Evolutionary conservation across 2,888 invertebrate species (phyloP).

Genomic region (Callinectes sapidus): DNA sequence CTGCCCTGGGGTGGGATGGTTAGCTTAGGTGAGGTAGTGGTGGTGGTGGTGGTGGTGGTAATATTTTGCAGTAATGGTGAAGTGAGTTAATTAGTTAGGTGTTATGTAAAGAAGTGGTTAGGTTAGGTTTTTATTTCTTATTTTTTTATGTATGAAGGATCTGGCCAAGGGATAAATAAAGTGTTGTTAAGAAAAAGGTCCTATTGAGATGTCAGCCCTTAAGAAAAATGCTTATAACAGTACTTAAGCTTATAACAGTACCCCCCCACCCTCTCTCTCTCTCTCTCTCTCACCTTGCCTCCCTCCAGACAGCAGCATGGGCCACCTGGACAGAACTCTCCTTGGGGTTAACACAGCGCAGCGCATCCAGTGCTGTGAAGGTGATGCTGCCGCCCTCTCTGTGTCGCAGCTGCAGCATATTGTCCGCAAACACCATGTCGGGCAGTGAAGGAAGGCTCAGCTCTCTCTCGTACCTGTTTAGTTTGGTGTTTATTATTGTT

Average conservation of each 20-base stretch:
- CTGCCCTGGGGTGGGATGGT: conserved; percentile 44
- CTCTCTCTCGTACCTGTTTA: conserved; percentile 82
- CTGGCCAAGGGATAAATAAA: too few species aligned
- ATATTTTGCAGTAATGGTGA: not conserved
- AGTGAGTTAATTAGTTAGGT: too few species aligned
- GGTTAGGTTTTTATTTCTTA: too few species aligned
- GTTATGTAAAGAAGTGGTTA: too few species aligned
- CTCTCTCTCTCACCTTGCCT: conserved; percentile 1
- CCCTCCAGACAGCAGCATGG: conserved; percentile 79
- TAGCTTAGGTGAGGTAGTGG: not conserved
- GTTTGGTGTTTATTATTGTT: too few species aligned
- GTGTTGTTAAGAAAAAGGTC: too few species aligned
- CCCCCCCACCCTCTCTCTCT: too few species aligned
- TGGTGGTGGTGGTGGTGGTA: not conserved
- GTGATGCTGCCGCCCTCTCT: conserved; percentile 82
- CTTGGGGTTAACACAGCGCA: conserved; percentile 84
- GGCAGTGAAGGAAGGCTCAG: conserved; percentile 93
- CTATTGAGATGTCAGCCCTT: too few species aligned
- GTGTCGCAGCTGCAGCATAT: conserved; percentile 85
- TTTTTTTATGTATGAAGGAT: too few species aligned
- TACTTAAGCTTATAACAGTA: too few species aligned
- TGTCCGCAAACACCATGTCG: conserved; percentile 98
- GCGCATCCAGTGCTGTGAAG: conserved; percentile 93
- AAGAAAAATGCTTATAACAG: too few species aligned
- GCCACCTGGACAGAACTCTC: conserved; percentile 89